Percentiles rank a stretch among this genome's conserved stretches.
Conservation (phyloP, 2,113 vertebrate genomes). For the Pelodiscus sinensis region DNA sequence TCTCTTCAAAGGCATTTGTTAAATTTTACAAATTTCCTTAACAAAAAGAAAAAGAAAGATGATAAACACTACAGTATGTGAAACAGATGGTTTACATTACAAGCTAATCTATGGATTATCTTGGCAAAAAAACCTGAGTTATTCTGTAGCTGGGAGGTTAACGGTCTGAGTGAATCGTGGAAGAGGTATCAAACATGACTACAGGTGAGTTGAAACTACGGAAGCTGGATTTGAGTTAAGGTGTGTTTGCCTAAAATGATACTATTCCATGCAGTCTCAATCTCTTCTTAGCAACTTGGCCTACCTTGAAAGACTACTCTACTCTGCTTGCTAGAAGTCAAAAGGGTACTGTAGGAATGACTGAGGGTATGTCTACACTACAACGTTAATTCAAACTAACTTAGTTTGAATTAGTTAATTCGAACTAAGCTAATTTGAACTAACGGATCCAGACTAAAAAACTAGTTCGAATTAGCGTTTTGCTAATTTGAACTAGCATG, state of each 20-base stretch:
- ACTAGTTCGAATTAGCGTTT: no score
- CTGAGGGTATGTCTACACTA: no score
- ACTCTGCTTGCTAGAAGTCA: not conserved
- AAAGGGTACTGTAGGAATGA: not conserved
- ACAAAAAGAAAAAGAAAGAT: conserved; percentile 25
- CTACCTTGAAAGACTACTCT: not conserved
- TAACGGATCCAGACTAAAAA: no score
- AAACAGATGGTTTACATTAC: conserved; percentile 36
- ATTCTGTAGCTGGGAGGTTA: not conserved
- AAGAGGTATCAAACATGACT: not conserved
- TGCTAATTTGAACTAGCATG: no score
- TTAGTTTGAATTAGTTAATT: no score
- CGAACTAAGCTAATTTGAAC: no score
- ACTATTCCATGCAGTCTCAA: not conserved
- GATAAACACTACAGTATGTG: conserved; percentile 54
- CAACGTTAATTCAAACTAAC: no score
- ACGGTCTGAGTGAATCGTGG: not conserved
- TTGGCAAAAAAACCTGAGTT: conserved; percentile 25
- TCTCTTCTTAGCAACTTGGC: not conserved
- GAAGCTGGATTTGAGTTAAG: not conserved
- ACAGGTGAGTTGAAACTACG: not conserved
- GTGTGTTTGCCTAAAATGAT: not conserved
- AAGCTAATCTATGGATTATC: conserved; percentile 33
- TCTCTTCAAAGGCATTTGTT: conserved; percentile 35
- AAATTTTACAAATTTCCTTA: conserved; percentile 30